Evolutionary conservation across 2,888 invertebrate genomes (phyloP).

Genomic region (Gandaritis pyraliata): DNA sequence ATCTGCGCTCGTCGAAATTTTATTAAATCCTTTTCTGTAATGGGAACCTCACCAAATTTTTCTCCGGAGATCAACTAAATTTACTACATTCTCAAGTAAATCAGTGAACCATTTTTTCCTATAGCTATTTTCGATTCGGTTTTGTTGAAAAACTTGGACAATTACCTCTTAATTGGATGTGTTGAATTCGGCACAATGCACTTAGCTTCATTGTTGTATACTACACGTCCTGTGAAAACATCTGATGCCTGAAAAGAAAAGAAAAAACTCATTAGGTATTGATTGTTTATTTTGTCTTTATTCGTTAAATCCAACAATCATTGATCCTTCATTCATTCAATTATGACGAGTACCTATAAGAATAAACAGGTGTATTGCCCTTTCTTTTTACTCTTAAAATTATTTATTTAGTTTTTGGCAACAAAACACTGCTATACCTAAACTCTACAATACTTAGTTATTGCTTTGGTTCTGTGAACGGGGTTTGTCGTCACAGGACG

Average conservation of each 20-base stretch:
- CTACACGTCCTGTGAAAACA: slow-evolving; percentile 58
- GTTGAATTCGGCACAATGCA: slow-evolving; percentile 49
- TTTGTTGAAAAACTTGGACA: background rate
- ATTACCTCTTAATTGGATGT: slow-evolving; percentile 67
- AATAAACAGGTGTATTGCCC: background rate
- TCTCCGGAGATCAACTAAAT: slow-evolving; percentile 8
- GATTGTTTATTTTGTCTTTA: no score
- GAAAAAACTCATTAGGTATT: slow-evolving; percentile 16
- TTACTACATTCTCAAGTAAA: no score
- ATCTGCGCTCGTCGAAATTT: slow-evolving; percentile 34
- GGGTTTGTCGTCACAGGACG: slow-evolving; percentile 27
- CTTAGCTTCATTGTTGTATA: slow-evolving; percentile 64
- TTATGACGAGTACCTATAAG: no score
- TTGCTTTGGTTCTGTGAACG: slow-evolving; percentile 11
- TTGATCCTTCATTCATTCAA: no score
- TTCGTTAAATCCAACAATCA: no score
- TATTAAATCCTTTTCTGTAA: slow-evolving; percentile 33
- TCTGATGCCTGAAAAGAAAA: slow-evolving; percentile 59
- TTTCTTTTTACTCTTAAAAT: background rate
- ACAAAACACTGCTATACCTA: slow-evolving; percentile 2
- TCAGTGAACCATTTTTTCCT: no score
- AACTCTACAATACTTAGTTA: slow-evolving; percentile 13
- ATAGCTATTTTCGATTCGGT: background rate
- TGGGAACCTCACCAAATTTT: slow-evolving; percentile 25
- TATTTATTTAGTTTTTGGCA: background rate